Evolutionary conservation across 2,797 vertebrate species (phyloP).

Genomic region (Danionella dracula): DNA sequence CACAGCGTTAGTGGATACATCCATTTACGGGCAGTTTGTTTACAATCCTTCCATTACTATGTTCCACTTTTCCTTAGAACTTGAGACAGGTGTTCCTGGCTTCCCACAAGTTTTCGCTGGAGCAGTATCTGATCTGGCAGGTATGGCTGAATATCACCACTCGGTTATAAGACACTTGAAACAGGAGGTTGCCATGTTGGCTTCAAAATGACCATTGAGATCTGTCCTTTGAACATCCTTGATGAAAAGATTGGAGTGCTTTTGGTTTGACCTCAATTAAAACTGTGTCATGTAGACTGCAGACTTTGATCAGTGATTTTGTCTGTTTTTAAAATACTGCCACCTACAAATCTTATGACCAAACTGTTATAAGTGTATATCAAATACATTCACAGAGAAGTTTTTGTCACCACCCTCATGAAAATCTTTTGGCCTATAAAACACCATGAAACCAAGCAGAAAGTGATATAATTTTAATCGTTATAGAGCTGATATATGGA

Average conservation of each 20-base stretch:
- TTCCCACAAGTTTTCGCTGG: not conserved
- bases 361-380: too few species aligned
- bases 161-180: not conserved
- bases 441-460: too few species aligned
- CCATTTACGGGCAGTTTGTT: conserved; percentile 6
- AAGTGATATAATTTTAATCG: too few species aligned
- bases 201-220: not conserved
- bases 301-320: conserved; percentile 12
- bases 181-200: not conserved
- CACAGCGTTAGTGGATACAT: conserved; percentile 23
- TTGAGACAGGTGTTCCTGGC: conserved; percentile 1
- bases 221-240: not conserved
- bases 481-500: too few species aligned
- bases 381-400: too few species aligned
- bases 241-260: not conserved
- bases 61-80: conserved; percentile 30
- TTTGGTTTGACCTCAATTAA: conserved; percentile 1
- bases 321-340: not conserved
- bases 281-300: not conserved
- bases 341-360: too few species aligned
- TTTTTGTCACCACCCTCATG: too few species aligned
- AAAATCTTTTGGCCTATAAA: too few species aligned
- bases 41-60: conserved; percentile 28
- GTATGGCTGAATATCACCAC: conserved; percentile 3
- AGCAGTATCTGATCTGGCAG: conserved; percentile 36